Percentiles rank a stretch among this genome's conserved stretches.
These are phyloP conservation scores for Pogonocichla stellata DNA, from an alignment of 2,113 vertebrate species.

Conservation along the genomic window DNA sequence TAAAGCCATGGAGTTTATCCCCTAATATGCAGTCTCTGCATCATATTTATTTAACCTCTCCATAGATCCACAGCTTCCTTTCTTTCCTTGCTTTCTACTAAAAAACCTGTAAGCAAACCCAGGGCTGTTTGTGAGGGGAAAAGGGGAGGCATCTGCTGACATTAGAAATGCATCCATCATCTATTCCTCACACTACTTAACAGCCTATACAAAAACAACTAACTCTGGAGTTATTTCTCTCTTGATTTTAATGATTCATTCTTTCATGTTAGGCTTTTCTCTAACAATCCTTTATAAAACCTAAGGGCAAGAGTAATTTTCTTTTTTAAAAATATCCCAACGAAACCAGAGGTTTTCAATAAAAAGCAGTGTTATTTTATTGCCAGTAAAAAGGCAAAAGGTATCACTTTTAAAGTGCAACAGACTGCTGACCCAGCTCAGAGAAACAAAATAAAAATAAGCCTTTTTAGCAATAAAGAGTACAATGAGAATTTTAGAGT, in stretches of 20 bases:
- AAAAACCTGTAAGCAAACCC: not conserved
- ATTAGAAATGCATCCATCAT: not conserved
- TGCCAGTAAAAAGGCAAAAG: not conserved
- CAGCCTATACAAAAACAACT: not conserved
- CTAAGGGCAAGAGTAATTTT: not conserved
- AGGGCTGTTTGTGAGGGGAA: not conserved
- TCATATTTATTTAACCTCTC: not conserved
- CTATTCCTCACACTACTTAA: not conserved
- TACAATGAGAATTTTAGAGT: not conserved
- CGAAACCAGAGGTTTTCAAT: not conserved
- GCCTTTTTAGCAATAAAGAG: not conserved
- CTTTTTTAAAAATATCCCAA: not conserved
- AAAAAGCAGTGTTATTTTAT: not conserved
- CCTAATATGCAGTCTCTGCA: not conserved
- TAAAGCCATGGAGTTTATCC: not conserved
- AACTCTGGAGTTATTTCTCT: not conserved
- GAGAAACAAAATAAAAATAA: not conserved
- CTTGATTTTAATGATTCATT: not conserved
- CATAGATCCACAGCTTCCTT: not conserved
- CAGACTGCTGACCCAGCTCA: not conserved
- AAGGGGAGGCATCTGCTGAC: not conserved
- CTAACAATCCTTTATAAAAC: not conserved
- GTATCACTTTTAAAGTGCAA: not conserved
- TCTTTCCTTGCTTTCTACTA: not conserved
- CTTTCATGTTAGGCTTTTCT: not conserved